Percentiles rank a stretch among this genome's conserved stretches.
Conservation (phyloP, 2,113 vertebrate genomes). For the Psophia crepitans region DNA sequence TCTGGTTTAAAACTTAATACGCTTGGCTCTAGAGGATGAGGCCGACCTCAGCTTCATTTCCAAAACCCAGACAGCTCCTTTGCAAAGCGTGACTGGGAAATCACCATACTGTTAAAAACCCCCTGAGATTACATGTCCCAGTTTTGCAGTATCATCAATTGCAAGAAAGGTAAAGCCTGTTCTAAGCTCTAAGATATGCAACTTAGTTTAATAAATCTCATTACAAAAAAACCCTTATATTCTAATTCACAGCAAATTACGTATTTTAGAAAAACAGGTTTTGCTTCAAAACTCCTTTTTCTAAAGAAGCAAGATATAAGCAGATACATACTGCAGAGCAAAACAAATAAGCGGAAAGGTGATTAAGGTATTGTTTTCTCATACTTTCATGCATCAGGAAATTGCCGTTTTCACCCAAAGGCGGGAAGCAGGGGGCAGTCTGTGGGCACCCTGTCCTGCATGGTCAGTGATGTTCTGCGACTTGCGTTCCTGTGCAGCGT, state of each 20-base stretch:
- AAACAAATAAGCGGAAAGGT: neutral
- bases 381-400: neutral
- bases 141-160: neutral
- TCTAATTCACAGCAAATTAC: neutral
- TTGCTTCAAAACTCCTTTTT: neutral
- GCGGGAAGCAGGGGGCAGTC: neutral
- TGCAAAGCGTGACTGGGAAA: neutral
- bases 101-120: fast-evolving
- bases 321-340: neutral
- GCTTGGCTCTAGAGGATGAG: neutral
- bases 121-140: neutral
- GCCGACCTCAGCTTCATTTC: neutral
- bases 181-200: neutral
- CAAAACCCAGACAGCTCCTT: neutral
- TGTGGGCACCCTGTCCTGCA: neutral
- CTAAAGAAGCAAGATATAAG: neutral
- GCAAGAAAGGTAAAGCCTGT: neutral
- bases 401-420: neutral
- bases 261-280: neutral
- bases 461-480: neutral
- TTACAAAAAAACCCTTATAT: neutral
- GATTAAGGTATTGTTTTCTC: neutral
- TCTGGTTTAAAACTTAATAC: neutral
- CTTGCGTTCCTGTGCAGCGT: neutral
- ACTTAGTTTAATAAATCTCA: neutral